Base-by-base conservation (phyloP, 2,888 invertebrate species). In the Enchytraeus crypticus region DNA sequence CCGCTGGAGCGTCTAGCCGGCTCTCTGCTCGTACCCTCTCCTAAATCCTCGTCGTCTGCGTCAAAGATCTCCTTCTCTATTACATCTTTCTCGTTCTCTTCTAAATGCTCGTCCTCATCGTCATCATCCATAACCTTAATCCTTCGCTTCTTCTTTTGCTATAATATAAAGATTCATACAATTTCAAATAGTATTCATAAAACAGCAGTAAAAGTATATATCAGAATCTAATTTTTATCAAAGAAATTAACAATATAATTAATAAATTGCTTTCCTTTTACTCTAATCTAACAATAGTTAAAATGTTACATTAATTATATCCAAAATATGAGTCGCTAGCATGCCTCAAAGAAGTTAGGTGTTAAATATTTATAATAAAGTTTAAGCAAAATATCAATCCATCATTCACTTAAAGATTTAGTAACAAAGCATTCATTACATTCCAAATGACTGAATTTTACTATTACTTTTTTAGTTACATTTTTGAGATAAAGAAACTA, bases 41-140 rank as follows among this genome's bases (percentile, higher is more conserved):
- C 86, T 68, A 85, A 87, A 43, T 87, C 88, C 65, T 89, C 89
- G 65, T 87, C 62, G 2, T 59, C 88, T 34, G 53, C 59, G n/a
- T 51, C 58, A n/a, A 38, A 47, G 33, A 45, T 32, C 23, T 49
- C 56, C 11, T 27, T 51, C 49, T 60, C 59, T 4, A 45, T 73
- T 70, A 47, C 49, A 8, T 18, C 49, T 38, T 72, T 77, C 53
- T 73, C 73, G 18, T 69, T 71, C 18, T 65, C 72, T 11, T 67
- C 63, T 32, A 65, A 66, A 5, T 69, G 72, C 18, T 69, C 74
- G 49, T 76, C 77, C 49, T 74, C 76, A 46, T 77, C 78, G 43
- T 78, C 79, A 67, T 77, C 78, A 58, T 76, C 76, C 1, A 74
- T 73, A 61, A 75, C 63, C 49, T 73, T 67, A 23, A 72, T 68